phyloP scores from a whole-genome alignment of 2,797 vertebrate genomes.

The Echeneis naucrates region DNA sequence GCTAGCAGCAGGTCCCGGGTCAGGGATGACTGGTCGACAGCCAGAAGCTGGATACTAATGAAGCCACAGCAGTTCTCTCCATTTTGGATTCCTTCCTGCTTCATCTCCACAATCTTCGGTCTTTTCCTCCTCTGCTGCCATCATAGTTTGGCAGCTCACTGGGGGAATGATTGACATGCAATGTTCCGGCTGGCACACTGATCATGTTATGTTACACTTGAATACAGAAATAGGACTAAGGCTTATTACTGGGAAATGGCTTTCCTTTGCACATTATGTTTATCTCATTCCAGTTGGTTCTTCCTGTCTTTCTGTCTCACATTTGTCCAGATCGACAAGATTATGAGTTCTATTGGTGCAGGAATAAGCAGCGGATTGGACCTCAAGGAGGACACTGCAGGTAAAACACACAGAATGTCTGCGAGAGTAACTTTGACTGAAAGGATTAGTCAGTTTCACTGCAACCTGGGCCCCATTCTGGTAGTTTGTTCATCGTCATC shows the following conservation, averaged over 20 bases:
- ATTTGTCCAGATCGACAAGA: conserved; percentile 93
- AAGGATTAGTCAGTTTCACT: background rate
- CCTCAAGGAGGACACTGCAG: conserved; percentile 85
- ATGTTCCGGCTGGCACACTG: conserved; percentile 47
- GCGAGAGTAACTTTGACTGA: background rate
- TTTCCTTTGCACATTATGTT: conserved; percentile 37
- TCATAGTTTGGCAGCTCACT: conserved; percentile 43
- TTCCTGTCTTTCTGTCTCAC: conserved; percentile 9
- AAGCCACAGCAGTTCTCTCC: conserved; percentile 32
- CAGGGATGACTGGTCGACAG: conserved; percentile 23
- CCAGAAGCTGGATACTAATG: conserved; percentile 48
- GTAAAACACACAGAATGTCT: conserved; percentile 78
- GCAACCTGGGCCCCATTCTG: background rate
- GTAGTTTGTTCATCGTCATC: conserved; percentile 1
- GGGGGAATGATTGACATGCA: conserved; percentile 55
- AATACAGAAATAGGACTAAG: conserved; percentile 67
- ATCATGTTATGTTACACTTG: conserved; percentile 61
- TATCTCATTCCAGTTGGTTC: conserved; percentile 32
- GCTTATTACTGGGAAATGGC: conserved; percentile 60
- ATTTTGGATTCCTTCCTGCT: conserved; percentile 19
- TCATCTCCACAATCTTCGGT: conserved; percentile 31
- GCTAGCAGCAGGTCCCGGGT: conserved; percentile 49
- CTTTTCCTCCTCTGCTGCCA: conserved; percentile 13
- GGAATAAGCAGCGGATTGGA: conserved; percentile 92
- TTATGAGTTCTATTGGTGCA: conserved; percentile 96